Conservation (phyloP, 2,113 vertebrate species). For the Oceanodroma tethys region DNA sequence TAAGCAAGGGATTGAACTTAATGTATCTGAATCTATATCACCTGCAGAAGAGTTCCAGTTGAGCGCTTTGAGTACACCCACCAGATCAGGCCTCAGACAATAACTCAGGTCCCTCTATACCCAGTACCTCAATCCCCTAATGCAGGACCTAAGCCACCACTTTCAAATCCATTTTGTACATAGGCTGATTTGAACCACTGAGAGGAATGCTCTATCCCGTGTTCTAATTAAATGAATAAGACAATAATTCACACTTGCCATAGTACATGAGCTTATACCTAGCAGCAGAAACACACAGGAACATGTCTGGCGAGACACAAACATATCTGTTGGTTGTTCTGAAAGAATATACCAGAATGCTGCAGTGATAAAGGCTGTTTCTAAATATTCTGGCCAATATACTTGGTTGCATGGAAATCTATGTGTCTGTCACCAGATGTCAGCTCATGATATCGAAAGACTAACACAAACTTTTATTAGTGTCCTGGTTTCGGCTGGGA, state of each 20-base stretch:
- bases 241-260: not conserved
- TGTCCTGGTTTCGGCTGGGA: no score
- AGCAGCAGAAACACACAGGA: not conserved
- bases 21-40: not conserved
- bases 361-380: not conserved
- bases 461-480: not conserved
- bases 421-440: not conserved
- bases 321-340: not conserved
- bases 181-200: not conserved
- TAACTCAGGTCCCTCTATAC: not conserved
- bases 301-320: rapidly evolving
- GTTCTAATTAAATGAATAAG: not conserved
- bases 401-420: not conserved
- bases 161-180: not conserved
- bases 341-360: not conserved
- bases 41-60: not conserved
- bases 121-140: not conserved
- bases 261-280: not conserved
- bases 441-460: not conserved
- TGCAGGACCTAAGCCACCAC: not conserved
- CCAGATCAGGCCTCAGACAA: not conserved
- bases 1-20: not conserved
- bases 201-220: not conserved
- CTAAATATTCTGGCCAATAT: not conserved
- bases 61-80: not conserved